phyloP scores from a whole-genome alignment of 2,888 invertebrate genomes.

The Salticus scenicus region DNA sequence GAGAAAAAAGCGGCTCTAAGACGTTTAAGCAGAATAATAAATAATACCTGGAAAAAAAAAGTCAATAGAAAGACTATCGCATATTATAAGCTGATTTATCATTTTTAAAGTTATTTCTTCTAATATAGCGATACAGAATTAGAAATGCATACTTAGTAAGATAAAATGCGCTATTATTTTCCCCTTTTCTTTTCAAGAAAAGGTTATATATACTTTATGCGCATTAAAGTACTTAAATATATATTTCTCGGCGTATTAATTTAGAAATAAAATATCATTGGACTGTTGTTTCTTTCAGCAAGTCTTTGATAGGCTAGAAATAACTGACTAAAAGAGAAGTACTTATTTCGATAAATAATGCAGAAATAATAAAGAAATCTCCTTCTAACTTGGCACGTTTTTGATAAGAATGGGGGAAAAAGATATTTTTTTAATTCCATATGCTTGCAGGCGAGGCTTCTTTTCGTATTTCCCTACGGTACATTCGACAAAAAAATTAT shows the following conservation, averaged over 20 bases:
- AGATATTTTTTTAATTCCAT: no score
- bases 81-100: conserved; percentile 41
- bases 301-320: no score
- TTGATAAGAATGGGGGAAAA: no score
- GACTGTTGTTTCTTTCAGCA: no score
- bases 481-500: no score
- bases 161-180: not conserved
- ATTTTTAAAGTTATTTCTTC: conserved; percentile 1
- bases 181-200: not conserved
- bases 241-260: not conserved
- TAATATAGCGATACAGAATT: not conserved
- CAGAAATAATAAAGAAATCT: no score
- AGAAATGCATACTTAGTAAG: not conserved
- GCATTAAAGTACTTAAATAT: not conserved
- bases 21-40: conserved; percentile 48
- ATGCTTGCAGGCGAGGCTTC: no score
- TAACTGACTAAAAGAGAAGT: no score
- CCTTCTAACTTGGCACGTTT: no score
- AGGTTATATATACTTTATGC: not conserved
- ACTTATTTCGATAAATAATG: no score
- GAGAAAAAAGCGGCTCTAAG: conserved; percentile 25
- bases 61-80: conserved; percentile 22
- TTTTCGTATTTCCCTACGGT: no score
- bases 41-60: conserved; percentile 27
- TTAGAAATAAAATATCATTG: not conserved